These are phyloP conservation scores for Sisyra nigra DNA, from an alignment of 2,888 invertebrate genomes.

Conservation along the genomic window DNA sequence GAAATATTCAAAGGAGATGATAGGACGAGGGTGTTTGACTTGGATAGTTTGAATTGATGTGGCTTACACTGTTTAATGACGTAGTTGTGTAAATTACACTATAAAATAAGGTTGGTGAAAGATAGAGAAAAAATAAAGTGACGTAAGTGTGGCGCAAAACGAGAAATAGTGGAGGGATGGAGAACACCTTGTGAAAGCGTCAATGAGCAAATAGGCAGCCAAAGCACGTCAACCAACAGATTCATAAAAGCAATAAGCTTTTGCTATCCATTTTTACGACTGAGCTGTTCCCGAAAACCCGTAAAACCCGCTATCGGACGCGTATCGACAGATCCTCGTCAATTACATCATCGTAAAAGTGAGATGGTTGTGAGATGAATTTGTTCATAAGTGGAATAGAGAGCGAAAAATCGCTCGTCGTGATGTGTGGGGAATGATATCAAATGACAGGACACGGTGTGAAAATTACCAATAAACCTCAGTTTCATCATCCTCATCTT, in stretches of 20 bases:
- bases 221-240: constrained; percentile 7
- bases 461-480: too few species aligned
- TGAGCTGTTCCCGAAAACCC: neutral
- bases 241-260: constrained; percentile 9
- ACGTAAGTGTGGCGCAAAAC: too few species aligned
- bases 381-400: neutral
- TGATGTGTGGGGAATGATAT: neutral
- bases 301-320: neutral
- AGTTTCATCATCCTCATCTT: too few species aligned
- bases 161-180: too few species aligned
- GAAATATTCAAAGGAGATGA: too few species aligned
- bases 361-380: neutral
- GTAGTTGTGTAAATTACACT: too few species aligned
- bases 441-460: constrained; percentile 2
- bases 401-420: neutral
- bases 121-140: too few species aligned
- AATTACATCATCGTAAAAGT: constrained; percentile 2
- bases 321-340: constrained; percentile 2
- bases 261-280: constrained; percentile 6
- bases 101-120: too few species aligned
- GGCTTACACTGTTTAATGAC: too few species aligned
- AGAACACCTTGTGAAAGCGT: too few species aligned
- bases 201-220: constrained; percentile 7
- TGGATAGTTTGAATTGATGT: too few species aligned
- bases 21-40: too few species aligned